Conservation (phyloP, 1,140 invertebrate genomes). For the Thaumatotibia leucotreta region DNA sequence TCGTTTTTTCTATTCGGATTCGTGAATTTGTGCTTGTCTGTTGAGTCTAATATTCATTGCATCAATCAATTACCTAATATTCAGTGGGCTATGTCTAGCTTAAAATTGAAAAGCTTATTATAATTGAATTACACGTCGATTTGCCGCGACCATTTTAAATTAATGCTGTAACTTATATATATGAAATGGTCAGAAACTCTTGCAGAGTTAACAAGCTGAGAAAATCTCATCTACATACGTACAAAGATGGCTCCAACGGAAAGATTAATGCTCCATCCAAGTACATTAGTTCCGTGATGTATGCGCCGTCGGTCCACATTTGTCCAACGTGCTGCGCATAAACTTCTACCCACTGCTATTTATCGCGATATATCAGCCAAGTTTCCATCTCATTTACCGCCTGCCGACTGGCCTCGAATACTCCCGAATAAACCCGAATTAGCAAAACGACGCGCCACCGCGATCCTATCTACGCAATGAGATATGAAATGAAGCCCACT, state of each 20-base stretch:
- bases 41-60: background rate
- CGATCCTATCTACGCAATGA: constrained; percentile 46
- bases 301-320: constrained; percentile 6
- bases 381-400: constrained; percentile 55
- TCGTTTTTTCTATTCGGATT: background rate
- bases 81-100: too few relatives aligned
- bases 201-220: background rate
- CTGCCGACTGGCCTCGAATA: constrained; percentile 18
- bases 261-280: background rate
- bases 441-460: constrained; percentile 20
- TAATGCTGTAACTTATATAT: background rate
- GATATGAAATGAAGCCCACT: constrained; percentile 43
- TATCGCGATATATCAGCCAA: constrained; percentile 32
- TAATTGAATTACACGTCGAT: too few relatives aligned
- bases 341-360: constrained; percentile 20
- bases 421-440: constrained; percentile 28
- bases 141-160: background rate
- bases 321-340: constrained; percentile 10
- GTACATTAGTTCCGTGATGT: constrained; percentile 13
- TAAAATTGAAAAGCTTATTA: too few relatives aligned
- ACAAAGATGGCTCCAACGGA: background rate
- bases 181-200: background rate
- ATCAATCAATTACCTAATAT: too few relatives aligned
- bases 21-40: background rate
- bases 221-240: background rate